Evolutionary conservation across 2,113 vertebrate genomes (phyloP).

Genomic region (Burhinus bistriatus): DNA sequence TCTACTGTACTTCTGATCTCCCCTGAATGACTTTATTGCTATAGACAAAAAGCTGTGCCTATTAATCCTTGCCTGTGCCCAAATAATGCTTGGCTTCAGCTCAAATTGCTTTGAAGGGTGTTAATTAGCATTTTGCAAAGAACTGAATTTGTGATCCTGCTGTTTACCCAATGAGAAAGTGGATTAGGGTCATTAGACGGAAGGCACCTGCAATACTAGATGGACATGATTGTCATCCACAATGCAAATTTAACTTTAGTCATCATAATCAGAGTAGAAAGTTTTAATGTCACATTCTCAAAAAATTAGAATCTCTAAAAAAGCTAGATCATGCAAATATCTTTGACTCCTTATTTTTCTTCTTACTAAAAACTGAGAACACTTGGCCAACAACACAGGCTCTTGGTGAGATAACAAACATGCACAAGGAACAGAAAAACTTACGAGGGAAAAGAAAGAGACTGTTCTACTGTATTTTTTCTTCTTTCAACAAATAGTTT

Average conservation of each 20-base stretch:
- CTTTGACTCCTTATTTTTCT: background rate
- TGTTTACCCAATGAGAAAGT: background rate
- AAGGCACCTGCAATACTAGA: background rate
- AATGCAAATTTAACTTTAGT: background rate
- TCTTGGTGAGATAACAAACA: background rate
- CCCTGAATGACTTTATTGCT: constrained; percentile 15
- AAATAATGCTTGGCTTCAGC: background rate
- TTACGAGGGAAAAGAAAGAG: background rate
- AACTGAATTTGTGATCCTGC: background rate
- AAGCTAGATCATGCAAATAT: background rate
- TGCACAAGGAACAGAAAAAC: background rate
- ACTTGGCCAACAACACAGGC: background rate
- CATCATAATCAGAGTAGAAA: background rate
- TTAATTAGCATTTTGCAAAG: constrained; percentile 1
- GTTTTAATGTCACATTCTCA: background rate
- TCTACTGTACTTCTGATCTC: constrained; percentile 48
- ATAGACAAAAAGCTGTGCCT: background rate
- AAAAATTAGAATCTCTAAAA: background rate
- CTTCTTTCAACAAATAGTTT: background rate
- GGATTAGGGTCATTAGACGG: background rate
- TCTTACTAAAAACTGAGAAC: background rate
- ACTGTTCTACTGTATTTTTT: background rate
- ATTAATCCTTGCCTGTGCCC: background rate
- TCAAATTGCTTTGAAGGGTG: background rate
- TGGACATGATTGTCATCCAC: background rate